These are phyloP conservation scores for Miichthys miiuy DNA, from an alignment of 2,797 vertebrate genomes.

Conservation along the genomic window DNA sequence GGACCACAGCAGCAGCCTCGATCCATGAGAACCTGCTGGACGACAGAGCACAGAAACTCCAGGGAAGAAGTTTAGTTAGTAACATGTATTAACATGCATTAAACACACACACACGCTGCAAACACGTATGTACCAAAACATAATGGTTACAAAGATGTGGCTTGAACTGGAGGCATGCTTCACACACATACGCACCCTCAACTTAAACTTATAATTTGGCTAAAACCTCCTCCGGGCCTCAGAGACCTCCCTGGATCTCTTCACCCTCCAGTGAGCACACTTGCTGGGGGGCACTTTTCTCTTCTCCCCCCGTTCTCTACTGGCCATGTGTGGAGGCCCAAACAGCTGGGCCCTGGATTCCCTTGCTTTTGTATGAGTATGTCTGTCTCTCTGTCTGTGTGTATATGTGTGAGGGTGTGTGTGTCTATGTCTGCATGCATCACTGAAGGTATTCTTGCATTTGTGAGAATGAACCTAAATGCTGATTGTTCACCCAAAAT, in stretches of 20 bases:
- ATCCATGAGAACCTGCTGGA: too few species aligned
- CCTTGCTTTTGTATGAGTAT: constrained; percentile 30
- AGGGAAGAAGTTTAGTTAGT: too few species aligned
- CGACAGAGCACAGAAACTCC: too few species aligned
- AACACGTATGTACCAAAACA: constrained; percentile 40
- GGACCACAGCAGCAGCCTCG: too few species aligned
- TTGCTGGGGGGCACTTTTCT: constrained; percentile 63
- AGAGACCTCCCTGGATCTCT: constrained; percentile 52
- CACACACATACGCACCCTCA: constrained; percentile 34
- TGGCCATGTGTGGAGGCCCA: constrained; percentile 63
- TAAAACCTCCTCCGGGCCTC: constrained; percentile 53
- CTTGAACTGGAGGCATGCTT: constrained; percentile 17
- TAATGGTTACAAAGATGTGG: constrained; percentile 30
- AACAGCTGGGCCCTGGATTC: constrained; percentile 65
- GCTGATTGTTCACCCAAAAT: neutral
- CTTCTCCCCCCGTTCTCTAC: constrained; percentile 29
- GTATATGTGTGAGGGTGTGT: constrained; percentile 11
- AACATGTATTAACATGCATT: too few species aligned
- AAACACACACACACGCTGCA: constrained; percentile 12
- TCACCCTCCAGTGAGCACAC: constrained; percentile 68
- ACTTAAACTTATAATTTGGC: constrained; percentile 61
- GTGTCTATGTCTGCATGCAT: constrained; percentile 28
- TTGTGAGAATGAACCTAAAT: neutral
- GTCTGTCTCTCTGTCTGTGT: constrained; percentile 8
- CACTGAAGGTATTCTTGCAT: constrained; percentile 25